phyloP scores from a whole-genome alignment of 1,140 invertebrate species.

The Streblospio benedicti region DNA sequence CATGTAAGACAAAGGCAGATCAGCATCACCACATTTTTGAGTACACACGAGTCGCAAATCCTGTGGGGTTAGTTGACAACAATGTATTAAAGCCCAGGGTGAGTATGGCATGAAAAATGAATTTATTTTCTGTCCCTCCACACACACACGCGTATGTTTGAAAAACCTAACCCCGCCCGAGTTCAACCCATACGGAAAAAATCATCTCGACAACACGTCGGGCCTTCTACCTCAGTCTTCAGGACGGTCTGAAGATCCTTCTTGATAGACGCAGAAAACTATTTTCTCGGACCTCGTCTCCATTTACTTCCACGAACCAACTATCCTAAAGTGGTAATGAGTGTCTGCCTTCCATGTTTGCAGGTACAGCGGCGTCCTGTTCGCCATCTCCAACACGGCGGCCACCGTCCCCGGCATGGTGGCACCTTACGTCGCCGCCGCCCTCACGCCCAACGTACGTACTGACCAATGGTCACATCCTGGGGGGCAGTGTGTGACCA shows the following conservation, averaged over 20 bases:
- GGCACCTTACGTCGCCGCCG: constrained; percentile 65
- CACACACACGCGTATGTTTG: too few relatives aligned
- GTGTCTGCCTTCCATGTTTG: not conserved
- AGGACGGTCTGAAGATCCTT: not conserved
- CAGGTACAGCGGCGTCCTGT: constrained; percentile 57
- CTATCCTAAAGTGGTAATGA: not conserved
- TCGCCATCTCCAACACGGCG: constrained; percentile 74
- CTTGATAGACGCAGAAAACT: not conserved
- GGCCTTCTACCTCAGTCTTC: not conserved
- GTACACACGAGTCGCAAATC: too few relatives aligned
- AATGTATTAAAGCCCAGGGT: too few relatives aligned
- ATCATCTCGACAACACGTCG: constrained; percentile 42
- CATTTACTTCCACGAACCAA: not conserved
- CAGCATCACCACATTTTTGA: too few relatives aligned
- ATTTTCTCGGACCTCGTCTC: not conserved
- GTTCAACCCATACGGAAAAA: not conserved
- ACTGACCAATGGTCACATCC: too few relatives aligned
- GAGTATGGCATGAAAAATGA: too few relatives aligned
- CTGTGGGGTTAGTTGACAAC: too few relatives aligned
- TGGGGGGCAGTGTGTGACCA: too few relatives aligned
- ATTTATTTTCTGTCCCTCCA: too few relatives aligned
- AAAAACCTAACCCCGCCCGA: not conserved
- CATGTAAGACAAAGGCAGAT: too few relatives aligned
- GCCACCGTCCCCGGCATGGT: constrained; percentile 74
- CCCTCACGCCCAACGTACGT: constrained; percentile 52